Evolutionary conservation across 2,113 vertebrate species (phyloP), one percentile per base, ranked within the genome.

Genomic region (Scytalopus superciliaris): DNA sequence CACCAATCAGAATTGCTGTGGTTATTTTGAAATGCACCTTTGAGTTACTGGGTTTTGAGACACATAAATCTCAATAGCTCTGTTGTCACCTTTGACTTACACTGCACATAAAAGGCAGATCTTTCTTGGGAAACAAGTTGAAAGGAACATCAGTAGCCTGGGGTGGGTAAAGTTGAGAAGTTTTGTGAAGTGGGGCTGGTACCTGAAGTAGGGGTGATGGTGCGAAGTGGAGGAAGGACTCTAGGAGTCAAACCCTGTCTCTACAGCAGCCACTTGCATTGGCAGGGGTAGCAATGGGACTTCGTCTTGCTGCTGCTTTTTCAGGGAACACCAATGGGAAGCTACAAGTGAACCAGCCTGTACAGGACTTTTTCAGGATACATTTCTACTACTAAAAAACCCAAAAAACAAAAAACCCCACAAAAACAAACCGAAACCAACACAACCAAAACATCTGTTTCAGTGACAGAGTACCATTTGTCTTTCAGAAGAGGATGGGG

Each of bases 51-150:
- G 7, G 16, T 55, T 92, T 88, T 1, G 8, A 47, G 67, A 90
- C 82, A 49, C 70, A 23, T 75, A 93, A 95, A 91, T 95, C 82
- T 93, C 53, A 87, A 42, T 37, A 55, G 16, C 31, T 78, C 76
- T 75, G 52, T 78, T 96, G 47, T 16, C 69, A 77, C 89, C 77
- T 94, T 87, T 96, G 81, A 75, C 84, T 91, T 81, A 67, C 6
- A 8, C 19, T 35, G 35, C 69, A 45, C 53, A 56, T 87, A 68
- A 84, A 94, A 87, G 63, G 50, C 49, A 60, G 42, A 28, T 66
- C 76, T 93, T 70, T 88, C 80, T 64, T 81, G 72, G 24, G 50
- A 87, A 77, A 37, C 33, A 84, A 87, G 64, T 75, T 63, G 52
- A 60, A 95, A 94, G 47, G 57, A 89, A 21, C 25, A 75, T 79